Conservation (phyloP, 2,113 vertebrate species). For the Cyprinus carpio region DNA sequence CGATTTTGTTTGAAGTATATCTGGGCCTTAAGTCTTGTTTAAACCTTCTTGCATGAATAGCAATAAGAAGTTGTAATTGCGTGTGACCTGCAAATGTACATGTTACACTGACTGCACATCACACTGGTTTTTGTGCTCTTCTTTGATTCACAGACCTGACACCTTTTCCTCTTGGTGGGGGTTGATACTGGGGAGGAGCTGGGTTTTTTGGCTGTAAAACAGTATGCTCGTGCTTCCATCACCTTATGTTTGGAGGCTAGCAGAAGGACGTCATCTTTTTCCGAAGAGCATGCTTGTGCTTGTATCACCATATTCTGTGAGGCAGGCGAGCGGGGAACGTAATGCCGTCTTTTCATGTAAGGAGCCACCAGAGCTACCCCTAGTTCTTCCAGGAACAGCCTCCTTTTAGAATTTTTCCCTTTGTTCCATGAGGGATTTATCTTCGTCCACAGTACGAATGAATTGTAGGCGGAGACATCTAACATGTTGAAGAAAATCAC, state of each 20-base stretch:
- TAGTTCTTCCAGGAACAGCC: constrained; percentile 32
- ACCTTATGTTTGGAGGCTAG: too few relatives aligned
- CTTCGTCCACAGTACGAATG: constrained; percentile 25
- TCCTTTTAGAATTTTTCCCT: background rate
- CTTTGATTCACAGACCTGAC: constrained; percentile 3
- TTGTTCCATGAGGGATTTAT: constrained; percentile 10
- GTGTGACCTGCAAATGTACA: constrained; percentile 30
- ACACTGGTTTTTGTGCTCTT: background rate
- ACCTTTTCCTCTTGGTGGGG: constrained; percentile 21
- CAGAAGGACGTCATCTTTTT: too few relatives aligned
- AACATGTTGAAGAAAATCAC: constrained; percentile 10
- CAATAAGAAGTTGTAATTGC: constrained; percentile 18
- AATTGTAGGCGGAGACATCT: constrained; percentile 49
- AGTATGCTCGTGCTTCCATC: too few relatives aligned
- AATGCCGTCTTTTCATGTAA: constrained; percentile 15
- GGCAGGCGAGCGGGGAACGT: background rate
- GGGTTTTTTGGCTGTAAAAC: background rate
- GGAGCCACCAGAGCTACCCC: constrained; percentile 17
- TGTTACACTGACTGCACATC: constrained; percentile 11
- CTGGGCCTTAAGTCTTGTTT: too few relatives aligned
- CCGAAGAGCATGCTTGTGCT: background rate
- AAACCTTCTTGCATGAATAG: background rate
- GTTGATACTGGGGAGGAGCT: background rate
- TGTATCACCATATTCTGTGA: background rate
- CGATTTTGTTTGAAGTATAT: too few relatives aligned